phyloP scores from a whole-genome alignment of 2,888 invertebrate genomes.

The Yponomeuta plumbellus region DNA sequence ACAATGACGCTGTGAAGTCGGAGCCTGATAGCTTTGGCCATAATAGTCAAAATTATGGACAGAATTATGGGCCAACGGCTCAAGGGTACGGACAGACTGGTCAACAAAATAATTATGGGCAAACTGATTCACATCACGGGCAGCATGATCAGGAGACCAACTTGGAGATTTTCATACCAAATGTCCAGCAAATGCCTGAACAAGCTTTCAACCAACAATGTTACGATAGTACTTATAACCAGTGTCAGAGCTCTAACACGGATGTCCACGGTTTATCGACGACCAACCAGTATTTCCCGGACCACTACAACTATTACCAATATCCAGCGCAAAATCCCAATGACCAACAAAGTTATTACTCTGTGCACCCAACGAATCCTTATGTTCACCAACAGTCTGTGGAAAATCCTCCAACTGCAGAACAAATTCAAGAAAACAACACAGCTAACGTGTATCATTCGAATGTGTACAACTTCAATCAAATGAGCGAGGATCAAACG shows the following conservation, averaged over 20 bases:
- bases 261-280: background rate
- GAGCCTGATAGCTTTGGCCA: slow-evolving; percentile 18
- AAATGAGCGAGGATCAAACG: background rate
- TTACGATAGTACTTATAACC: background rate
- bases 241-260: background rate
- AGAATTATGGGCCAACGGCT: slow-evolving; percentile 23
- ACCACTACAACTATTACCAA: background rate
- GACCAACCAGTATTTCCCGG: background rate
- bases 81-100: too few relatives aligned
- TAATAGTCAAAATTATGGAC: background rate
- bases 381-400: background rate
- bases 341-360: background rate
- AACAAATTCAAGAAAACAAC: background rate
- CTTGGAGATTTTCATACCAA: slow-evolving; percentile 48
- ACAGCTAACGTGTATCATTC: background rate
- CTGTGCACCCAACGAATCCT: background rate
- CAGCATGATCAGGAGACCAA: slow-evolving; percentile 31
- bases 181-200: slow-evolving; percentile 12
- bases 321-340: background rate
- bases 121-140: too few relatives aligned
- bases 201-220: background rate
- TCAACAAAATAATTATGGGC: too few relatives aligned
- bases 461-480: background rate
- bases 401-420: background rate
- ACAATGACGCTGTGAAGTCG: slow-evolving; percentile 41